These are phyloP conservation scores for Brachypteracias leptosomus DNA, from an alignment of 2,113 vertebrate species.

Conservation along the genomic window DNA sequence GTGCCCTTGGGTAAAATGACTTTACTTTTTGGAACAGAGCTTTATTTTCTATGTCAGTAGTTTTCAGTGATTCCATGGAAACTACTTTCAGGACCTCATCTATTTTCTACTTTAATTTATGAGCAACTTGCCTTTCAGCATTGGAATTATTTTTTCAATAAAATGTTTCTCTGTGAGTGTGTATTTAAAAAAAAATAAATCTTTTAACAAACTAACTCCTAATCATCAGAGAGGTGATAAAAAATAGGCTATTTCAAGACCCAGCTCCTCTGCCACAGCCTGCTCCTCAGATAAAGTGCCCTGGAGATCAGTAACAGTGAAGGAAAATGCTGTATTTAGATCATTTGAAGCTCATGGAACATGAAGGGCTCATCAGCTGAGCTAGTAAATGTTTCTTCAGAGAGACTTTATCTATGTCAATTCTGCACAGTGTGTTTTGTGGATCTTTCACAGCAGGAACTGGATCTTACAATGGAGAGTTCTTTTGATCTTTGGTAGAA, in stretches of 20 bases:
- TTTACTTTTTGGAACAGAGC: neutral
- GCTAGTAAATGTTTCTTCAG: neutral
- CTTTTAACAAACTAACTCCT: neutral
- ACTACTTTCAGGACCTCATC: neutral
- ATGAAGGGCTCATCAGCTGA: neutral
- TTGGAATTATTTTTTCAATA: neutral
- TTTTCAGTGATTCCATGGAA: conserved; percentile 29
- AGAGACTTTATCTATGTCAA: neutral
- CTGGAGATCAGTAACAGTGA: neutral
- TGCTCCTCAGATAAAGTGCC: neutral
- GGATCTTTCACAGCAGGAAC: neutral
- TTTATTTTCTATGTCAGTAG: neutral
- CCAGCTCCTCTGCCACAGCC: neutral
- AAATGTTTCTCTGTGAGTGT: neutral
- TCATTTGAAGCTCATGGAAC: neutral
- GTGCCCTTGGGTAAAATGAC: neutral
- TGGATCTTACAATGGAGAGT: neutral
- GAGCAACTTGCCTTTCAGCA: neutral
- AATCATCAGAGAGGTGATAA: neutral
- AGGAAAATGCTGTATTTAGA: neutral
- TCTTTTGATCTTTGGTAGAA: neutral
- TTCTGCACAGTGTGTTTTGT: neutral
- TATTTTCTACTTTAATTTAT: neutral
- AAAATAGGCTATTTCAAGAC: neutral
- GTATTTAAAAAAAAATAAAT: neutral